Conservation (phyloP, 2,888 invertebrate species). For the Electrophaes corylata region DNA sequence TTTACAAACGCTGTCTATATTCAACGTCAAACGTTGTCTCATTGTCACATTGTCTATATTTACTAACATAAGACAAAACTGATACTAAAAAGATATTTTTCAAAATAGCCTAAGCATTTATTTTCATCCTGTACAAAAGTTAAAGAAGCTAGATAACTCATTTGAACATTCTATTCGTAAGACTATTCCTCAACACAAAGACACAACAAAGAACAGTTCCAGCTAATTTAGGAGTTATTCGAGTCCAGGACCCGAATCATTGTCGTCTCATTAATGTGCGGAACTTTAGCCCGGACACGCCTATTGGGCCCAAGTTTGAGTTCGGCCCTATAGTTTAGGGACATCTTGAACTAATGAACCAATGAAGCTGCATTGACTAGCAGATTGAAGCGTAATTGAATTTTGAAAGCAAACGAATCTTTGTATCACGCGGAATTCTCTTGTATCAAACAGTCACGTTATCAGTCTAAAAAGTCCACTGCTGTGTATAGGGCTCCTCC, state of each 20-base stretch:
- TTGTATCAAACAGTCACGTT: too few species aligned
- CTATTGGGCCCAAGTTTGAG: slow-evolving; percentile 49
- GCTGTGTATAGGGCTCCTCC: too few species aligned
- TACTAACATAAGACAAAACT: too few species aligned
- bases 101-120: too few species aligned
- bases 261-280: slow-evolving; percentile 38
- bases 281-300: slow-evolving; percentile 39
- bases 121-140: background rate
- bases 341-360: slow-evolving; percentile 57
- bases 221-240: slow-evolving; percentile 27
- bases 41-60: too few species aligned
- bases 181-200: background rate
- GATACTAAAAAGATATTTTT: too few species aligned
- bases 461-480: too few species aligned
- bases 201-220: slow-evolving; percentile 26
- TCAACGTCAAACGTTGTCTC: too few species aligned
- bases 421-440: too few species aligned
- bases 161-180: background rate
- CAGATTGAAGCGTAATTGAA: slow-evolving; percentile 32
- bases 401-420: slow-evolving; percentile 11
- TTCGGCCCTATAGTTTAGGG: slow-evolving; percentile 49
- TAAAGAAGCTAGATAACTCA: background rate
- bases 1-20: too few species aligned
- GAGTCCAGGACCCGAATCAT: slow-evolving; percentile 36
- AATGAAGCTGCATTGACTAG: slow-evolving; percentile 48